Percentiles rank a stretch among this genome's conserved stretches.
phyloP scores from a whole-genome alignment of 2,113 vertebrate species.

The Sardina pilchardus region DNA sequence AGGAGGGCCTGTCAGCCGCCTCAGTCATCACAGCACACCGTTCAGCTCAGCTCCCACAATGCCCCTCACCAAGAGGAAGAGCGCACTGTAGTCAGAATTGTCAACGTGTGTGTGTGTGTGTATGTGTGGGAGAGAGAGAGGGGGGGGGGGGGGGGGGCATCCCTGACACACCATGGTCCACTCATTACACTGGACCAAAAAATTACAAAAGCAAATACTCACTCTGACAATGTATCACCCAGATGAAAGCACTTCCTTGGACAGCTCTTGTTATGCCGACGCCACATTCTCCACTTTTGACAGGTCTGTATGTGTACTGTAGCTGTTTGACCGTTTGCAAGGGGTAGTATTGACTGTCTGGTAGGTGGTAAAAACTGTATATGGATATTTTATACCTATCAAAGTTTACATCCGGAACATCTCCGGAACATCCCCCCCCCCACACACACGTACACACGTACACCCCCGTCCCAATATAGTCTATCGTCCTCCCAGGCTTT shows the following conservation, averaged over 20 bases:
- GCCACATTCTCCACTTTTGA: neutral
- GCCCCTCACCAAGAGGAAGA: constrained; percentile 48
- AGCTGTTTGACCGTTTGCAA: neutral
- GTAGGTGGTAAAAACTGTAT: constrained; percentile 24
- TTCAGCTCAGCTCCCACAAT: constrained; percentile 61
- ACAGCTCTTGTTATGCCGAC: neutral
- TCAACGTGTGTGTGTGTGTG: no score
- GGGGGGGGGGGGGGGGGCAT: no score
- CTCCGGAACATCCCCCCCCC: neutral
- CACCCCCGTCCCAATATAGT: neutral
- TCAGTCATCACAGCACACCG: constrained; percentile 65
- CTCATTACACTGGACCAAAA: neutral
- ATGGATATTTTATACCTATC: constrained; percentile 30
- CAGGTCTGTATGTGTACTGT: neutral
- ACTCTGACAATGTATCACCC: neutral
- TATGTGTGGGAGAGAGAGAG: no score
- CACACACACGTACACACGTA: neutral
- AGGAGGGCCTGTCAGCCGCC: constrained; percentile 57
- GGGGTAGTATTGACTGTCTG: constrained; percentile 22
- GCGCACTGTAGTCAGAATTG: constrained; percentile 62
- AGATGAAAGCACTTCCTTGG: neutral
- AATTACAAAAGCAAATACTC: neutral
- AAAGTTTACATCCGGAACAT: neutral
- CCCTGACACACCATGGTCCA: constrained; percentile 16
- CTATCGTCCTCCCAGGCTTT: no score